Percentiles rank a stretch among this genome's conserved stretches.
Conservation (phyloP, 1,140 invertebrate genomes). For the Cyrtorhinus lividipennis region DNA sequence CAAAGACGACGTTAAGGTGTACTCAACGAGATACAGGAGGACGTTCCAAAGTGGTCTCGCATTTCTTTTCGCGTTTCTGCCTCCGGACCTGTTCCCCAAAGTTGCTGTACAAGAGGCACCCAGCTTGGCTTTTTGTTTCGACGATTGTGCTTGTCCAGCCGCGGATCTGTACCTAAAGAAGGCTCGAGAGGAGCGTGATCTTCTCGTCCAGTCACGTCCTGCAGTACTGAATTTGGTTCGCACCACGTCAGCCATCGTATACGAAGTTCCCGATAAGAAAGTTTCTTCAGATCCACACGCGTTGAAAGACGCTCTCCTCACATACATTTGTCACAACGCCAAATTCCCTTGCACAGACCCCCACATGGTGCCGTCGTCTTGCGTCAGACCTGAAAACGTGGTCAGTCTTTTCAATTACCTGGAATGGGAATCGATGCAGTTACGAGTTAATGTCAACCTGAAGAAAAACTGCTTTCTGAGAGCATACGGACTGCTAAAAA, state of each 20-base stretch:
- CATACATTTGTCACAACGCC: constrained; percentile 69
- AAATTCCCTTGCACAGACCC: constrained; percentile 47
- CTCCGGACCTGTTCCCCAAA: constrained; percentile 35
- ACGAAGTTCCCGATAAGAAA: constrained; percentile 45
- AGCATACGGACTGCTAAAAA: constrained; percentile 59
- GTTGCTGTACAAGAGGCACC: constrained; percentile 51
- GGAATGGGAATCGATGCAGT: constrained; percentile 54
- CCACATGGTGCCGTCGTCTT: constrained; percentile 27
- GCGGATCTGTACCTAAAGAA: constrained; percentile 46
- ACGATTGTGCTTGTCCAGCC: constrained; percentile 63
- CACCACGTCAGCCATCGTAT: constrained; percentile 39
- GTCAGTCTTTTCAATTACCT: constrained; percentile 55
- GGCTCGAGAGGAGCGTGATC: constrained; percentile 32
- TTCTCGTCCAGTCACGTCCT: constrained; percentile 46
- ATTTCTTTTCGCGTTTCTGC: constrained; percentile 58
- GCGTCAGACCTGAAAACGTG: constrained; percentile 51
- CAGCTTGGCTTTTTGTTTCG: constrained; percentile 71
- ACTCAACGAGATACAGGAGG: constrained; percentile 67
- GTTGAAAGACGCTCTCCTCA: constrained; percentile 62
- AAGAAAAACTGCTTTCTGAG: constrained; percentile 50
- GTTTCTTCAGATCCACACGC: constrained; percentile 45
- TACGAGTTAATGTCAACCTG: constrained; percentile 45
- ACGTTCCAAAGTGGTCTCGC: constrained; percentile 80
- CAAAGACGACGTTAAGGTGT: constrained; percentile 50
- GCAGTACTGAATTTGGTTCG: constrained; percentile 49